phyloP scores from a whole-genome alignment of 2,797 vertebrate genomes.

The Chrosomus eos region DNA sequence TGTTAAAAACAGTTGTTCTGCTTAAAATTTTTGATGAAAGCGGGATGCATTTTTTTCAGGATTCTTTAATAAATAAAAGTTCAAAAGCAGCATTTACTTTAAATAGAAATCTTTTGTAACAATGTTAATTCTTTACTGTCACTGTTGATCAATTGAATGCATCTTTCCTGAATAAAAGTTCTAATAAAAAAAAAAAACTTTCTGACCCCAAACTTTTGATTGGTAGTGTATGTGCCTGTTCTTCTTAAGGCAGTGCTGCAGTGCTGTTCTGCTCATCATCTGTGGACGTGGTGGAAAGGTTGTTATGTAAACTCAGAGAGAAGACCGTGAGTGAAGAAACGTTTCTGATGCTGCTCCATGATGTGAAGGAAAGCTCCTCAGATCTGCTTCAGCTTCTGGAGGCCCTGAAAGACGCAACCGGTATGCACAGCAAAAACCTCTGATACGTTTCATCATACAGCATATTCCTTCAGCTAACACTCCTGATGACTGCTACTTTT shows the following conservation, averaged over 20 bases:
- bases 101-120: neutral
- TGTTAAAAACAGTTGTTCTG: neutral
- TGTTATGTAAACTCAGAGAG: slow-evolving; percentile 76
- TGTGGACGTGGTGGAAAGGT: slow-evolving; percentile 68
- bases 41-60: neutral
- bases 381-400: slow-evolving; percentile 15
- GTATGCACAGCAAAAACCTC: slow-evolving; percentile 38
- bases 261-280: slow-evolving; percentile 78
- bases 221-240: neutral
- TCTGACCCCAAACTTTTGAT: neutral
- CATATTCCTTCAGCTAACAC: neutral
- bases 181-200: neutral
- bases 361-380: slow-evolving; percentile 69
- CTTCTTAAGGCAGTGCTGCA: slow-evolving; percentile 76
- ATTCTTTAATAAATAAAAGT: slow-evolving; percentile 4
- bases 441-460: neutral
- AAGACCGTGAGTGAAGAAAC: slow-evolving; percentile 74
- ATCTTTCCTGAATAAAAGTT: neutral
- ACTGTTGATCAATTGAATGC: neutral
- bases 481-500: neutral
- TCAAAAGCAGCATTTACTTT: neutral
- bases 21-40: neutral
- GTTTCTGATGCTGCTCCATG: slow-evolving; percentile 76
- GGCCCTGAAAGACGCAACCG: slow-evolving; percentile 30
- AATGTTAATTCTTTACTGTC: neutral